Conservation (phyloP, 2,888 invertebrate species). For the Meiosimyza decipiens region DNA sequence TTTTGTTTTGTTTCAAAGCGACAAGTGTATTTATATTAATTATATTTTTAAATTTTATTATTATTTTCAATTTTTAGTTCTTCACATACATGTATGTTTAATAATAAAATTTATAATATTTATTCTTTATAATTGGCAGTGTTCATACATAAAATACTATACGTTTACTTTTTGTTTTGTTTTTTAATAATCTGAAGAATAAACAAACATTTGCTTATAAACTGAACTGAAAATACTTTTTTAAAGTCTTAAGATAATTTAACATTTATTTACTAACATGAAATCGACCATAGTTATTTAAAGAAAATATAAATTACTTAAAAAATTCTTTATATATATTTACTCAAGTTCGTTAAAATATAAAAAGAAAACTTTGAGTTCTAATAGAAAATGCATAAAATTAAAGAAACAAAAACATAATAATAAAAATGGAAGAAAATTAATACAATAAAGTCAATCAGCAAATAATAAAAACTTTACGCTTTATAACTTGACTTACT, state of each 20-base stretch:
- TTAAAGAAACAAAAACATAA: not conserved
- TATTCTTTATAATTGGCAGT: constrained; percentile 18
- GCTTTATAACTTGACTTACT: constrained; percentile 69
- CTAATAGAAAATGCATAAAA: constrained; percentile 31
- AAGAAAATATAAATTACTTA: not conserved
- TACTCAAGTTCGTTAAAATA: not conserved
- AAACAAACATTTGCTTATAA: constrained; percentile 16
- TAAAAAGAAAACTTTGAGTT: constrained; percentile 10
- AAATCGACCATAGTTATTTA: constrained; percentile 14
- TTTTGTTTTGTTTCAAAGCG: constrained; percentile 13
- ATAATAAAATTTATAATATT: constrained; percentile 4
- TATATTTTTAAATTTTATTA: constrained; percentile 16
- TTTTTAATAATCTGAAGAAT: not conserved
- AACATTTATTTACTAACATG: constrained; percentile 21
- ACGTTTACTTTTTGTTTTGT: constrained; percentile 7
- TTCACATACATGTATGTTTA: constrained; percentile 2
- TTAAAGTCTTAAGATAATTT: constrained; percentile 13
- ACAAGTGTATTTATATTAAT: constrained; percentile 22
- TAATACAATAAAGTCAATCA: constrained; percentile 26
- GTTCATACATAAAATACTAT: constrained; percentile 28
- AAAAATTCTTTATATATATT: not conserved
- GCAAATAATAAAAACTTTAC: constrained; percentile 28
- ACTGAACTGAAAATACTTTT: constrained; percentile 5
- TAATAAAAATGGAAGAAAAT: constrained; percentile 13
- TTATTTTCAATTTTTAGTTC: not conserved